Evolutionary conservation across 2,888 invertebrate species (phyloP), one percentile per base, ranked within the genome.

Genomic region (Labia minor): DNA sequence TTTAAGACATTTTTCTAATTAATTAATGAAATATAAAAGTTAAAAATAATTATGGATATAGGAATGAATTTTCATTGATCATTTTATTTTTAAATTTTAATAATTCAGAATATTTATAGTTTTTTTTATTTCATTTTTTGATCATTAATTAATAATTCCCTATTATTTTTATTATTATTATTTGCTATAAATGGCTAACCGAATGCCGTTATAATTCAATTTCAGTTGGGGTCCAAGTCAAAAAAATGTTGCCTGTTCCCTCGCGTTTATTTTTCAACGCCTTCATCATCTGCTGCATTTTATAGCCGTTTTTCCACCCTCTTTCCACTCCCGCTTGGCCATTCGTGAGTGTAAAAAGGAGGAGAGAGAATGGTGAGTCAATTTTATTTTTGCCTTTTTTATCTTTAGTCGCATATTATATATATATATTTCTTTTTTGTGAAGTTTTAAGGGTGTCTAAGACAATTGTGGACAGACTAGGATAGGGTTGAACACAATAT

Each of bases 391-490:
- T 14, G 14, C 2, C 2, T 49, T 49, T 49, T 49, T 26, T 26
- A 6, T 8, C 8, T 49, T 49, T 49, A 49, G 49, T 16, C 49
- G 49, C 49, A 49, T 49, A 49, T 49, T 49, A 49, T 49, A 49
- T 49, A 26, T 3, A 26, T 49, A 49, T 49, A 49, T 49, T 49
- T n/a, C n/a, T n/a, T 49, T 49, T 49, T 49, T 11, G 14, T n/a
- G 49, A 8, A 8, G 4, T 4, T 3, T 49, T 14, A 14, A 14
- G 49, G 49, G 49, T 49, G 49, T 49, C 49, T 49, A 49, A 49
- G 49, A 49, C 49, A 49, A 49, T 49, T 49, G 49, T 49, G 49
- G 49, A 49, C 49, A 49, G 49, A 49, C 49, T 49, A 49, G 49
- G 49, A 49, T 49, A 49, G 49, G 49, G 49, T 49, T 49, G 49